Evolutionary conservation across 2,113 vertebrate species (phyloP).

Genomic region (Dipodomys merriami): DNA sequence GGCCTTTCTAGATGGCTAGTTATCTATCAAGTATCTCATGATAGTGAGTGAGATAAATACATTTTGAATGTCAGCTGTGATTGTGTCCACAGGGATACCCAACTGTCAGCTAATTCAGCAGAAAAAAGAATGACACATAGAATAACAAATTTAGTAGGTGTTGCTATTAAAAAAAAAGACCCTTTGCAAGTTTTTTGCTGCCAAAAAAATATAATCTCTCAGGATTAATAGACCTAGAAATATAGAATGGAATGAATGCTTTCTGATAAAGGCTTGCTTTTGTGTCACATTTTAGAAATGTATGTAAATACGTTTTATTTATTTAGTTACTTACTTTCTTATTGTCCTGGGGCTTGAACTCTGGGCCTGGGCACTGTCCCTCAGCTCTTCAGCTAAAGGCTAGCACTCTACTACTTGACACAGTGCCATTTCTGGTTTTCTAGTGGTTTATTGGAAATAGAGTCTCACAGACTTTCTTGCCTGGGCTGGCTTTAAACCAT

Average conservation of each 20-base stretch:
- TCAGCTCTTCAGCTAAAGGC: no score
- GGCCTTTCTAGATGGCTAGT: neutral
- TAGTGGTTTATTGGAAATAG: no score
- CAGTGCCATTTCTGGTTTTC: no score
- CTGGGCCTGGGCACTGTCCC: no score
- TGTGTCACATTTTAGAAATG: slow-evolving; percentile 40
- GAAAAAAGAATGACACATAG: neutral
- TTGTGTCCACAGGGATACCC: neutral
- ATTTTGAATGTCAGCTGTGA: slow-evolving; percentile 23
- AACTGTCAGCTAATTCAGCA: neutral
- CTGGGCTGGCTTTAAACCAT: no score
- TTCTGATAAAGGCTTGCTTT: slow-evolving; percentile 21
- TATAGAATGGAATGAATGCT: neutral
- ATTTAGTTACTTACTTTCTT: no score
- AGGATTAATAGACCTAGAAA: neutral
- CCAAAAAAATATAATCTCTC: neutral
- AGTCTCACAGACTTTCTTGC: no score
- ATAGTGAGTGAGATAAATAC: neutral
- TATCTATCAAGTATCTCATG: neutral
- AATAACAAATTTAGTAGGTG: slow-evolving; percentile 19
- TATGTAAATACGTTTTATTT: neutral
- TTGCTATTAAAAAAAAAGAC: neutral
- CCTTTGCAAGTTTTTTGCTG: neutral
- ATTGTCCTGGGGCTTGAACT: no score
- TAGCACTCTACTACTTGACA: no score